Evolutionary conservation across 2,113 vertebrate species (phyloP).

Genomic region (Oenanthe melanoleuca): DNA sequence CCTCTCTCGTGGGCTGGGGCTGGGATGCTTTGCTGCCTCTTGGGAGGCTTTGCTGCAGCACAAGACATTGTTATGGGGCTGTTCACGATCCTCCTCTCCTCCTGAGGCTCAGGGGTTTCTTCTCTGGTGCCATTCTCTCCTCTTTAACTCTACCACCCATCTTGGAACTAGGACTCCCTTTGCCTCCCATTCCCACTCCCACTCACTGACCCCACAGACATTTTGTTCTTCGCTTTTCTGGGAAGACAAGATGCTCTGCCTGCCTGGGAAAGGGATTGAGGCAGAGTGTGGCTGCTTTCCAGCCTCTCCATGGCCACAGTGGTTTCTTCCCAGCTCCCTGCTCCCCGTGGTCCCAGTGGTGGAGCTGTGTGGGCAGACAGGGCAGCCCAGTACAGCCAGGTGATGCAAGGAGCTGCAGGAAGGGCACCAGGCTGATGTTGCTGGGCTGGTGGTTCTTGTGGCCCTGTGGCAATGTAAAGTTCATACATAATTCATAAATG

Average conservation of each 20-base stretch:
- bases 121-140: neutral
- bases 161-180: neutral
- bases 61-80: neutral
- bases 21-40: neutral
- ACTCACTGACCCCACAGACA: too few relatives aligned
- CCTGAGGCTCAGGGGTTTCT: neutral
- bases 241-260: neutral
- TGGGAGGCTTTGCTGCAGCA: neutral
- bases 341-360: rapidly evolving
- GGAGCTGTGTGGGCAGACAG: neutral
- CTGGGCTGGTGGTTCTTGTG: neutral
- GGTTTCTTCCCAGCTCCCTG: neutral
- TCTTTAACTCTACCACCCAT: neutral
- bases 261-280: neutral
- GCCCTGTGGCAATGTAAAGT: neutral
- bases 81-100: neutral
- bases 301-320: neutral
- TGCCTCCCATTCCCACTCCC: neutral
- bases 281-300: neutral
- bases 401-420: neutral
- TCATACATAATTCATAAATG: neutral
- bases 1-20: neutral
- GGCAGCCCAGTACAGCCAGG: neutral
- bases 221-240: neutral
- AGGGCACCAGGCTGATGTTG: neutral